phyloP scores from a whole-genome alignment of 2,113 vertebrate genomes.

The Solea senegalensis region DNA sequence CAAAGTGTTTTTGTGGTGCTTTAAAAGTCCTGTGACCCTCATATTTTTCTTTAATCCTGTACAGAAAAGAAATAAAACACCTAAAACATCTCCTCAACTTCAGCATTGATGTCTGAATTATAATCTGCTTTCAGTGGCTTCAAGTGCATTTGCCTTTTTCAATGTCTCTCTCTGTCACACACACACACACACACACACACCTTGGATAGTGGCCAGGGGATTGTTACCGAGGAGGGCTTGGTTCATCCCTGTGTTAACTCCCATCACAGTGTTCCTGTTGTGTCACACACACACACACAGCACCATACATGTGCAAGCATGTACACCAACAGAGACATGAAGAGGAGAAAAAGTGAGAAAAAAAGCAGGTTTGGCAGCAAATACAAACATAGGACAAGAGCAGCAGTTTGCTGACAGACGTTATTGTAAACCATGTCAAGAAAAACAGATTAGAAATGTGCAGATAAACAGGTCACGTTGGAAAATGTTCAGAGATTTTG shows the following conservation, averaged over 20 bases:
- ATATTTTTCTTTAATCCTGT: background rate
- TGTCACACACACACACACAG: constrained; percentile 62
- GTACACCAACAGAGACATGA: constrained; percentile 55
- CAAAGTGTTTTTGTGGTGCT: background rate
- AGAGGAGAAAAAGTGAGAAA: constrained; percentile 59
- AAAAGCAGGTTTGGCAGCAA: constrained; percentile 73
- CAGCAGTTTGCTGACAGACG: constrained; percentile 24
- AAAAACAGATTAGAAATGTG: constrained; percentile 44
- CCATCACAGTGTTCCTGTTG: constrained; percentile 93
- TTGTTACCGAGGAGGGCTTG: constrained; percentile 91
- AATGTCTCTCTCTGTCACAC: background rate
- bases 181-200: constrained; percentile 82
- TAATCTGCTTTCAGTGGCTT: constrained; percentile 8
- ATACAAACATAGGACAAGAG: constrained; percentile 50
- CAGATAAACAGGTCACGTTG: constrained; percentile 20
- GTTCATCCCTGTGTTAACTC: constrained; percentile 93
- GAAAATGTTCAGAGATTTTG: background rate
- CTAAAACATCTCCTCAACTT: constrained; percentile 10
- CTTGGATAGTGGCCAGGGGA: constrained; percentile 94
- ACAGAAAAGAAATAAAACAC: constrained; percentile 1
- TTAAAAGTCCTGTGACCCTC: constrained; percentile 11
- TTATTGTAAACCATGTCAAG: constrained; percentile 14
- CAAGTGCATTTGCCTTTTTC: constrained; percentile 26
- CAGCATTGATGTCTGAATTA: constrained; percentile 12
- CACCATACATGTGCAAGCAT: constrained; percentile 51